Conservation (phyloP, 2,888 invertebrate species). For the Dynastes maya region DNA sequence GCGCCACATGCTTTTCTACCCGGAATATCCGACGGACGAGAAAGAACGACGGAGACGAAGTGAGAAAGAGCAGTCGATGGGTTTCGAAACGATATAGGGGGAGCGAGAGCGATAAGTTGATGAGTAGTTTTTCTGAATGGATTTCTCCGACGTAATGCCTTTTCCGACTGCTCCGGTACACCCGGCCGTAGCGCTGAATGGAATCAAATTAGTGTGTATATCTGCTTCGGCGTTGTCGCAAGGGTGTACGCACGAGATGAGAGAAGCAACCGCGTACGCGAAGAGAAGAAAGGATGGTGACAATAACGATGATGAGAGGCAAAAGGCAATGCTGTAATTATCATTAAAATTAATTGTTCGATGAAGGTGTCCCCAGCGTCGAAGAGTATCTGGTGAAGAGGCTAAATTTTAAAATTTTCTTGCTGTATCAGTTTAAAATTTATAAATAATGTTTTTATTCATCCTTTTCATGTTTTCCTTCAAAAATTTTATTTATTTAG, state of each 20-base stretch:
- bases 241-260: constrained; percentile 4
- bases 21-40: constrained; percentile 7
- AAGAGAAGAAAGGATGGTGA: too few species aligned
- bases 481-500: too few species aligned
- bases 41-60: constrained; percentile 13
- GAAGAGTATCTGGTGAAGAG: too few species aligned
- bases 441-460: too few species aligned
- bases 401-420: too few species aligned
- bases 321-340: constrained; percentile 41
- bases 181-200: constrained; percentile 50
- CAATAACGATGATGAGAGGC: neutral
- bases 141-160: constrained; percentile 46
- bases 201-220: constrained; percentile 52
- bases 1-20: constrained; percentile 63
- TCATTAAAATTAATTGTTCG: constrained; percentile 52
- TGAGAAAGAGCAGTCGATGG: neutral
- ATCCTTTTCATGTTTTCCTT: too few species aligned
- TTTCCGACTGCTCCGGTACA: constrained; percentile 36
- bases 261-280: neutral
- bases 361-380: constrained; percentile 22
- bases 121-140: constrained; percentile 54
- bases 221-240: constrained; percentile 21
- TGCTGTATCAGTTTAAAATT: too few species aligned
- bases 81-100: too few species aligned
- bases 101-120: constrained; percentile 46